A percentile compares a stretch with the other conserved stretches of the same genome.
phyloP scores from a whole-genome alignment of 2,797 vertebrate species.

The Sebastes steindachneri region DNA sequence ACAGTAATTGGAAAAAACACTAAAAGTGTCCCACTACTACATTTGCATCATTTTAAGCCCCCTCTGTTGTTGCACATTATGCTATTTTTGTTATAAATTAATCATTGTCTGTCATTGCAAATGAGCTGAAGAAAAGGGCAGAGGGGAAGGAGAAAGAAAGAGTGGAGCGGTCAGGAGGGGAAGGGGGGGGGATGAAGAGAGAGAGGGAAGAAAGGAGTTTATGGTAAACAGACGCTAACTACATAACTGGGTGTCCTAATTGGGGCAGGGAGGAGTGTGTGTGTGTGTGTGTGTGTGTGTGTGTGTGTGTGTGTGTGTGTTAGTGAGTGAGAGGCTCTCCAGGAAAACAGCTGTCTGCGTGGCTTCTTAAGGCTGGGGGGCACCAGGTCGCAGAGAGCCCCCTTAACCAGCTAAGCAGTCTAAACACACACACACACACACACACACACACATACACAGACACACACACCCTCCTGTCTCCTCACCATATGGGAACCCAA shows the following conservation, averaged over 20 bases:
- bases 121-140: background rate
- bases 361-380: constrained; percentile 52
- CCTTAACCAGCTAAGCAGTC: constrained; percentile 43
- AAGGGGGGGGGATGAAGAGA: background rate
- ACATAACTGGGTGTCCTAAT: constrained; percentile 74
- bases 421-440: constrained; percentile 17
- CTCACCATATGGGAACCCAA: constrained; percentile 73
- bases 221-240: constrained; percentile 69
- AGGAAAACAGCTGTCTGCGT: constrained; percentile 65
- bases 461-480: constrained; percentile 55
- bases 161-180: background rate
- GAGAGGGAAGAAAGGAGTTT: constrained; percentile 27
- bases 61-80: background rate
- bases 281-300: too few species aligned
- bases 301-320: constrained; percentile 39
- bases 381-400: constrained; percentile 54
- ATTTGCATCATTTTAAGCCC: background rate
- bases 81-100: background rate
- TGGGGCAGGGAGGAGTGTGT: constrained; percentile 51
- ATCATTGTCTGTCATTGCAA: background rate
- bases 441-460: constrained; percentile 29
- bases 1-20: background rate
- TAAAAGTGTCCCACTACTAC: background rate
- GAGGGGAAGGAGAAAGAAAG: background rate
- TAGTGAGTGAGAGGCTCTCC: constrained; percentile 24